These are phyloP conservation scores for Chunga burmeisteri DNA, from an alignment of 2,113 vertebrate genomes.

Conservation along the genomic window DNA sequence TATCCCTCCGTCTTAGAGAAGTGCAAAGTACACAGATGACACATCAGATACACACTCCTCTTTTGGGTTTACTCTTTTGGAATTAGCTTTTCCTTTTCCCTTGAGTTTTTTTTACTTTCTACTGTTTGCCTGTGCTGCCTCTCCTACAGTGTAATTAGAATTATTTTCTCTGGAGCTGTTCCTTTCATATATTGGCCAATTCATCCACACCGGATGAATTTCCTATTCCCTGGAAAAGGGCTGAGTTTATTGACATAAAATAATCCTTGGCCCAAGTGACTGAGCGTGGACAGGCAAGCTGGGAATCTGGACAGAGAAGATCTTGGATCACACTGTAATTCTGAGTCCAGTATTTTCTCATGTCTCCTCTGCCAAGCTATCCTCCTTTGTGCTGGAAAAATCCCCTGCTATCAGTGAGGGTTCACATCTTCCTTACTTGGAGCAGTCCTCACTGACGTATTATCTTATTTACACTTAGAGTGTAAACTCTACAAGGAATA, in stretches of 20 bases:
- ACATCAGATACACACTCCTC: not conserved
- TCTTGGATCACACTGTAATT: conserved; percentile 5
- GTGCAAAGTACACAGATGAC: not conserved
- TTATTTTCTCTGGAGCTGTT: conserved; percentile 17
- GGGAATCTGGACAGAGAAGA: conserved; percentile 47
- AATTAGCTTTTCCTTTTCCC: conserved; percentile 17
- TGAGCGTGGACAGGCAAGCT: not conserved
- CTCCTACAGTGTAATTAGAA: not conserved
- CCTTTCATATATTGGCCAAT: conserved; percentile 2
- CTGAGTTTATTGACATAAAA: conserved; percentile 37
- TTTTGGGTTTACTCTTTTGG: not conserved
- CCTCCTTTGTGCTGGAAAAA: conserved; percentile 32
- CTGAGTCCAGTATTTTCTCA: conserved; percentile 27
- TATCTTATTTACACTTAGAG: not conserved
- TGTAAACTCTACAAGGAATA: not conserved
- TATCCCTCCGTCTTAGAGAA: conserved; percentile 1
- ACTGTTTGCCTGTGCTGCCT: not conserved
- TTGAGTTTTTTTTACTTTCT: conserved; percentile 32
- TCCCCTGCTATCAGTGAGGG: conserved; percentile 10
- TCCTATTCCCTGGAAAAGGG: conserved; percentile 8
- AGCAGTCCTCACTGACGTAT: not conserved
- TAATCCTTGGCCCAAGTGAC: conserved; percentile 30
- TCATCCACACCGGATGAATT: conserved; percentile 8
- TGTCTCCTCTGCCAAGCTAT: conserved; percentile 9
- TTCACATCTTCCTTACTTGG: conserved; percentile 55